Evolutionary conservation across 2,888 invertebrate genomes (phyloP), one percentile per base, ranked within the genome.

Genomic region (Ceriagrion tenellum): DNA sequence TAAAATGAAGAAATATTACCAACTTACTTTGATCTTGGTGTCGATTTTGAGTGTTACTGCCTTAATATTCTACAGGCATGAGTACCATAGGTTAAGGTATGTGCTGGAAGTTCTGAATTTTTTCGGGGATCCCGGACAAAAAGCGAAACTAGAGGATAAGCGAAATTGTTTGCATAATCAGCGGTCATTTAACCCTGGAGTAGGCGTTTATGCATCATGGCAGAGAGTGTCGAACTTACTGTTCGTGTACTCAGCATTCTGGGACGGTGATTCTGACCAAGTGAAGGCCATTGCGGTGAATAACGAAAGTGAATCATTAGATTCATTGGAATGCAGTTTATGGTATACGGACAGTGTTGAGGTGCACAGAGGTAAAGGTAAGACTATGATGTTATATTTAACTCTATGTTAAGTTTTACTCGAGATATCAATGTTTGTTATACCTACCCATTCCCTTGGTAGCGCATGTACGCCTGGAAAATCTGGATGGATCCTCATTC

Each of bases 61-160:
- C 26, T 97, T 99, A 96, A 97, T 99, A 47, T 98, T 99, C 96
- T 99, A 99, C 96, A 98, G 98, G 95, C 98, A 98, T 96, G 99
- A 99, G 97, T 99, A 99, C 96, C 98, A 98, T 96, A 98, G 98
- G 90, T 97, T 99, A 0, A 98, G 98, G 96, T 98, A 98, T 97
- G 98, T 99, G 0, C 97, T 99, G 26, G 98, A 98, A 97, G 99
- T 99, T 18, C 97, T 99, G 12, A 98, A 99, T 96, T 98, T 99
- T 96, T 99, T 99, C 96, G 99, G 99, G 0, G 98, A 98, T 96
- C 98, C 98, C 0, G 98, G 97, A 18, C 96, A 97, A 55, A 97
- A 97, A 0, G 97, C 97, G 96, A 96, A 96, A 95, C 96, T 96
- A 56, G 96, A 96, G 30, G 97, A 97, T 20, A 97, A 97, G 95